Conservation (phyloP, 1,140 invertebrate species). For the Spodoptera frugiperda region DNA sequence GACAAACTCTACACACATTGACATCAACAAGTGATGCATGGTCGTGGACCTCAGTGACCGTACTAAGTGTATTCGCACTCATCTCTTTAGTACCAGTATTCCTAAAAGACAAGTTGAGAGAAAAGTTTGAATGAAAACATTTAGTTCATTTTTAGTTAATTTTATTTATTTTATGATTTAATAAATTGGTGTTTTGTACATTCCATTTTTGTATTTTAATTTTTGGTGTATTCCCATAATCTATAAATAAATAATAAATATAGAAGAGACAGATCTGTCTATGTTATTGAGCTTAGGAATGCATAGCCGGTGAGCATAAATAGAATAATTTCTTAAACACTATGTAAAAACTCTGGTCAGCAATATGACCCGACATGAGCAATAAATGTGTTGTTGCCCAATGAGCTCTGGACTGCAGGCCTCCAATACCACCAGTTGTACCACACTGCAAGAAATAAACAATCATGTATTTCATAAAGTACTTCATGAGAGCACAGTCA, state of each 20-base stretch:
- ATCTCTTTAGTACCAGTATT: constrained; percentile 96
- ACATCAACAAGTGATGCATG: constrained; percentile 96
- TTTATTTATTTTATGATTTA: constrained; percentile 70
- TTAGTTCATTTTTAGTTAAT: constrained; percentile 66
- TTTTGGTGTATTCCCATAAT: constrained; percentile 20
- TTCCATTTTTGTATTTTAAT: constrained; percentile 68
- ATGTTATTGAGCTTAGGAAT: no score
- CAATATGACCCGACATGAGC: constrained; percentile 91
- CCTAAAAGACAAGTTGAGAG: constrained; percentile 93
- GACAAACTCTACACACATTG: constrained; percentile 97
- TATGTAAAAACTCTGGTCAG: constrained; percentile 66
- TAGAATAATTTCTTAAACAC: no score
- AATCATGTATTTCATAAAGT: neutral
- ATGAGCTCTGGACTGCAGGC: constrained; percentile 88
- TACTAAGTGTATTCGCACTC: constrained; percentile 92
- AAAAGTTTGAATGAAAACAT: constrained; percentile 91
- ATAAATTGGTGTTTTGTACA: constrained; percentile 76
- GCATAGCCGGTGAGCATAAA: no score
- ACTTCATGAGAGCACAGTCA: no score
- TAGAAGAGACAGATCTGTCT: no score
- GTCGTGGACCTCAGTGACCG: constrained; percentile 94
- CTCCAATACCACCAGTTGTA: constrained; percentile 95
- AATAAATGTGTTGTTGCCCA: constrained; percentile 88
- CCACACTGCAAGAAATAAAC: constrained; percentile 88
- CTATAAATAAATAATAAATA: no score